Evolutionary conservation across 2,113 vertebrate genomes (phyloP).

Genomic region (Ctenomys sociabilis): DNA sequence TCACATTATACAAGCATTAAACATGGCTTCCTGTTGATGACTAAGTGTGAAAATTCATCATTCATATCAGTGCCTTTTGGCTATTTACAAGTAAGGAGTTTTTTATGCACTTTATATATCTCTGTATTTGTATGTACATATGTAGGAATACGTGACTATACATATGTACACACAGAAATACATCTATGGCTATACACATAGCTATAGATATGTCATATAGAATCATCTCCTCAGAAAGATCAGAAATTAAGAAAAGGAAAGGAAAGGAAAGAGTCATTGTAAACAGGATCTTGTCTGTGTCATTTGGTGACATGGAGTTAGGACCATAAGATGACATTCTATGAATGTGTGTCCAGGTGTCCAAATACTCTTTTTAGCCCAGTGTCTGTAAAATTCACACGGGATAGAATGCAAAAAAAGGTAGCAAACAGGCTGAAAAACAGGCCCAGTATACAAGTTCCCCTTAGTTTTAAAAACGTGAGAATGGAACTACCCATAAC

Average conservation of each 20-base stretch:
- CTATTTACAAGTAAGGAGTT: conserved; percentile 91
- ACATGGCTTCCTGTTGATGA: conserved; percentile 89
- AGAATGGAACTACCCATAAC: conserved; percentile 75
- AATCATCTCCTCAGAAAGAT: conserved; percentile 85
- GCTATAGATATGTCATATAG: conserved; percentile 83
- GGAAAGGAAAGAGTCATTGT: conserved; percentile 82
- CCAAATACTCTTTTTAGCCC: conserved; percentile 80
- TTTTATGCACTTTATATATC: conserved; percentile 86
- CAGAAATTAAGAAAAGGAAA: conserved; percentile 83
- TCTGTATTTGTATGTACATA: conserved; percentile 85
- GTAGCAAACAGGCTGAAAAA: conserved; percentile 89
- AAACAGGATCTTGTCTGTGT: conserved; percentile 86
- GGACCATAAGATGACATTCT: conserved; percentile 76
- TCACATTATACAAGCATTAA: conserved; percentile 90
- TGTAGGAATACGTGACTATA: conserved; percentile 81
- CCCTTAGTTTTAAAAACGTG: conserved; percentile 85
- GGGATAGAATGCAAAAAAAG: conserved; percentile 87
- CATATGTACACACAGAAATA: conserved; percentile 84
- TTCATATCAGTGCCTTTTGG: conserved; percentile 84
- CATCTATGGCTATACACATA: conserved; percentile 81
- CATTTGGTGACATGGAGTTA: conserved; percentile 78
- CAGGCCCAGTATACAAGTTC: conserved; percentile 83
- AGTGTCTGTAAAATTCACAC: conserved; percentile 85
- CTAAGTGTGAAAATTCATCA: conserved; percentile 87
- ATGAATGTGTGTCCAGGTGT: conserved; percentile 81